Conservation (phyloP, 2,888 invertebrate genomes). For the Phyllotreta cruciferae region DNA sequence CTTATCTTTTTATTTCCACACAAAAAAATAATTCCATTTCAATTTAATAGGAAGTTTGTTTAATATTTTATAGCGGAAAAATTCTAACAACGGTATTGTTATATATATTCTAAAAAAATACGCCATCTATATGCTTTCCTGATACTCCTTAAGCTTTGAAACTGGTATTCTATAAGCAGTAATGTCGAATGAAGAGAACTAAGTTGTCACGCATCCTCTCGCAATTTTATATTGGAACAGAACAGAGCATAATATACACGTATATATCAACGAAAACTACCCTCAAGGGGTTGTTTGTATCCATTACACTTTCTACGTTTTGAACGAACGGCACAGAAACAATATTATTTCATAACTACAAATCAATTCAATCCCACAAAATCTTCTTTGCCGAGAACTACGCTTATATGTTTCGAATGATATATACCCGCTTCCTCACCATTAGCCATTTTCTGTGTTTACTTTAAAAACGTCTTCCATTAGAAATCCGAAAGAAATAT, state of each 20-base stretch:
- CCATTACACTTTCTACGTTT: constrained; percentile 38
- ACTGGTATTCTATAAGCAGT: no score
- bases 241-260: constrained; percentile 12
- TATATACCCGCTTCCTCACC: constrained; percentile 27
- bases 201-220: constrained; percentile 3
- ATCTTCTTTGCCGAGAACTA: constrained; percentile 48
- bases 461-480: constrained; percentile 15
- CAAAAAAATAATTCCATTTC: no score
- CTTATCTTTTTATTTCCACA: no score
- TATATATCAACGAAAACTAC: constrained; percentile 46
- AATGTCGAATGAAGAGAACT: background rate
- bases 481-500: no score
- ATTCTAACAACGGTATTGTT: no score
- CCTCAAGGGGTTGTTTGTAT: constrained; percentile 45
- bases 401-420: constrained; percentile 29
- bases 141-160: no score
- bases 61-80: no score
- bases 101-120: no score
- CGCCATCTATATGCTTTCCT: no score
- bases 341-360: constrained; percentile 59
- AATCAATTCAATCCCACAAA: constrained; percentile 59
- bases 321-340: constrained; percentile 47
- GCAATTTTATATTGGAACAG: constrained; percentile 10
- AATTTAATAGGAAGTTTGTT: no score
- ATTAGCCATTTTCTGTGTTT: constrained; percentile 24